Conservation (phyloP, 2,888 invertebrate genomes). For the Epirrhoe alternata region DNA sequence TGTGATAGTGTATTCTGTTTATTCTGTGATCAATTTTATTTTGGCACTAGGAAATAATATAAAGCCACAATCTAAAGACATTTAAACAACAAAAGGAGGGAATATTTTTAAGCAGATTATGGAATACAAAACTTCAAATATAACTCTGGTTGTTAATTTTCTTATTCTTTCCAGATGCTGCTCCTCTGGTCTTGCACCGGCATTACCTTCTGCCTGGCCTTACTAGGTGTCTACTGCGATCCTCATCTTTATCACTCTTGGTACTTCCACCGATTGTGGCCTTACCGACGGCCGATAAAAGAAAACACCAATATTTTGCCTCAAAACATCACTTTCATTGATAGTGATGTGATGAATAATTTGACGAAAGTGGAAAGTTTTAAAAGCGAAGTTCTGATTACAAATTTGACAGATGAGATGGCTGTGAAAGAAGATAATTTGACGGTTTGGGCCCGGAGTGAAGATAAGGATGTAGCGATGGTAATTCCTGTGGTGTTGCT, state of each 20-base stretch:
- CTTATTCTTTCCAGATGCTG: slow-evolving; percentile 60
- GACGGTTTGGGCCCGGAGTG: slow-evolving; percentile 49
- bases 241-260: slow-evolving; percentile 70
- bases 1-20: too few species aligned
- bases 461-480: slow-evolving; percentile 52
- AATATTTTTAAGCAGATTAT: too few species aligned
- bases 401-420: slow-evolving; percentile 50
- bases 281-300: slow-evolving; percentile 52
- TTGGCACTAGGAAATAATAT: too few species aligned
- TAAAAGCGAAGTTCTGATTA: slow-evolving; percentile 44
- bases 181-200: slow-evolving; percentile 77
- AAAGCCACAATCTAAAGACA: too few species aligned
- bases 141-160: too few species aligned
- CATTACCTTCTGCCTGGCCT: slow-evolving; percentile 73
- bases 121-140: too few species aligned
- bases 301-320: slow-evolving; percentile 38
- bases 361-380: slow-evolving; percentile 30
- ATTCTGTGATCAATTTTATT: too few species aligned
- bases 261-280: slow-evolving; percentile 68
- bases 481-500: slow-evolving; percentile 72
- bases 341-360: slow-evolving; percentile 7
- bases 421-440: slow-evolving; percentile 48
- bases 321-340: slow-evolving; percentile 43
- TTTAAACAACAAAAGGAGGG: too few species aligned
- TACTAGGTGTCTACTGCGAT: slow-evolving; percentile 76